Evolutionary conservation across 2,113 vertebrate genomes (phyloP), one percentile per base, ranked within the genome.

Genomic region (Emydocephalus ijimae): DNA sequence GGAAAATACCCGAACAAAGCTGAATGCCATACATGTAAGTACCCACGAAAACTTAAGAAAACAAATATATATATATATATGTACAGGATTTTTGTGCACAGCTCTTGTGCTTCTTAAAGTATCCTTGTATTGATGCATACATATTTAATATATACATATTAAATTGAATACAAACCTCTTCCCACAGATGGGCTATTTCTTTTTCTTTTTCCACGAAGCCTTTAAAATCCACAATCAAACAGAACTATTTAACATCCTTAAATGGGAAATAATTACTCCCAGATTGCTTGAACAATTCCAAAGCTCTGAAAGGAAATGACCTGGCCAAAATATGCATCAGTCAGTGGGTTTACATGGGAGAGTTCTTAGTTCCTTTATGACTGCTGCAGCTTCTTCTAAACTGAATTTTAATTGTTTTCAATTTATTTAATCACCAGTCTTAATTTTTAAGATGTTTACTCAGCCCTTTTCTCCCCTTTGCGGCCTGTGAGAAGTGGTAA

Each of bases 391-490:
- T 89, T 93, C 10, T 45, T 24, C 85, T 89, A 92, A 94, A 29
- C 54, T 21, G 89, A 6, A 45, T 92, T 55, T 81, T 90, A 91
- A 43, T 74, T 85, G 55, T 87, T 89, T 48, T 54, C 88, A 50
- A 90, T 92, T 85, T 89, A 90, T 29, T 3, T 86, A 92, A 90
- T 61, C 69, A 55, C 43, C 87, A 5, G 34, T 0, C 12, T 95
- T 86, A 85, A 94, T 91, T 88, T 12, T 48, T 86, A 89, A 92
- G 48, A 69, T 92, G 92, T 87, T 89, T 50, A 85, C 89, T 92
- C 3, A 52, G 87, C 91, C 24, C 26, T 45, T 89, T 93, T 52
- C 92, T 54, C 52, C n/a, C 23, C 52, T 91, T 11, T 39, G 34
- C 4, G 55, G 3, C 57, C 88, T 43, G 5, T 64, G 87, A 21